These are phyloP conservation scores for Diuraphis noxia DNA, from an alignment of 1,140 invertebrate species.

Conservation along the genomic window DNA sequence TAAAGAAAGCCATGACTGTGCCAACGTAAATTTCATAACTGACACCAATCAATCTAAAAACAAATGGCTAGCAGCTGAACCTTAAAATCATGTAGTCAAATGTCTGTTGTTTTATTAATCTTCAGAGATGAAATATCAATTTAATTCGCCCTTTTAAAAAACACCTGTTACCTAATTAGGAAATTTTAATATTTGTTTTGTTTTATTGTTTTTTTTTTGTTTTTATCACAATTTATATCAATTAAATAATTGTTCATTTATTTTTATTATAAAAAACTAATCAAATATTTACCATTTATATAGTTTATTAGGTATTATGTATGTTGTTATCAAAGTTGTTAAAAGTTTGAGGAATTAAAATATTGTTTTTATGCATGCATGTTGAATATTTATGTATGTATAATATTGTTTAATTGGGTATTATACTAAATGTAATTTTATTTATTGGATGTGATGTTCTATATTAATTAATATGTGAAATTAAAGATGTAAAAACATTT, in stretches of 20 bases:
- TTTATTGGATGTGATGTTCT: not conserved
- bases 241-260: not conserved
- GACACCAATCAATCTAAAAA: conserved; percentile 2
- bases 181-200: too few species aligned
- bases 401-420: conserved; percentile 4
- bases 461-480: not conserved
- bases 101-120: not conserved
- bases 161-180: not conserved
- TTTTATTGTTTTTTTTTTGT: not conserved
- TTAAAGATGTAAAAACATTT: not conserved
- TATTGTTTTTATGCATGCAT: not conserved
- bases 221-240: not conserved
- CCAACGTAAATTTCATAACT: not conserved
- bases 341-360: not conserved
- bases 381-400: not conserved
- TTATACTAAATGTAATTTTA: not conserved
- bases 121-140: not conserved
- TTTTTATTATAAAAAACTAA: not conserved
- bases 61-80: conserved; percentile 46
- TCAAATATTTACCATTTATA: conserved; percentile 13
- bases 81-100: not conserved
- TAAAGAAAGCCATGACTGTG: conserved; percentile 28
- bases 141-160: not conserved
- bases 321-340: not conserved
- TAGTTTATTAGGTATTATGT: not conserved